Percentiles rank a stretch among this genome's conserved stretches.
These are phyloP conservation scores for Exocentrus adspersus DNA, from an alignment of 2,888 invertebrate genomes.

Conservation along the genomic window DNA sequence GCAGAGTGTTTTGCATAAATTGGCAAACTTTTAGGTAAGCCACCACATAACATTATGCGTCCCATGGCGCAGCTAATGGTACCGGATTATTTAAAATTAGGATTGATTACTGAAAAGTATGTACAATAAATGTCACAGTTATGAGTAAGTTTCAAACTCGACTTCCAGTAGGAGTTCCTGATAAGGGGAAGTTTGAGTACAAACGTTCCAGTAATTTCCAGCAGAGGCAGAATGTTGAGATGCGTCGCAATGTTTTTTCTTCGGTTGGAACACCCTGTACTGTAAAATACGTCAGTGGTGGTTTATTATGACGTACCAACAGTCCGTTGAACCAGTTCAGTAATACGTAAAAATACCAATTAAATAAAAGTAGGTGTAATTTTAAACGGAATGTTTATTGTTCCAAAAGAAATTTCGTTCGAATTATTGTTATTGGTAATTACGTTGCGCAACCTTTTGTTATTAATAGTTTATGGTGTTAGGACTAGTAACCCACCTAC, in stretches of 20 bases:
- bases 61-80: not conserved
- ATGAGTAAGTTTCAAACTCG: too few relatives aligned
- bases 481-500: not conserved
- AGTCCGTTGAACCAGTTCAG: slow-evolving; percentile 4
- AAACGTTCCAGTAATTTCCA: too few relatives aligned
- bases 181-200: too few relatives aligned
- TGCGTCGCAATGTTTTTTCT: not conserved
- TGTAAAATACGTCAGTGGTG: not conserved
- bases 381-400: not conserved
- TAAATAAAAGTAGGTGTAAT: not conserved
- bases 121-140: too few relatives aligned
- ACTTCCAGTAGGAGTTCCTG: too few relatives aligned
- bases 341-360: not conserved
- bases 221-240: not conserved
- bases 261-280: not conserved
- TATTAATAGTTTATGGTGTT: not conserved
- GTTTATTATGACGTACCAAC: not conserved
- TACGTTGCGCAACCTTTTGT: too few relatives aligned
- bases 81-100: not conserved
- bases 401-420: not conserved
- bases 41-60: not conserved
- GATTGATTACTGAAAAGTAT: too few relatives aligned
- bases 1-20: not conserved
- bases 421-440: not conserved
- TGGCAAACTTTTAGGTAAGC: not conserved